Base-by-base conservation (phyloP, 2,888 invertebrate species). In the Drosophila subquinaria region DNA sequence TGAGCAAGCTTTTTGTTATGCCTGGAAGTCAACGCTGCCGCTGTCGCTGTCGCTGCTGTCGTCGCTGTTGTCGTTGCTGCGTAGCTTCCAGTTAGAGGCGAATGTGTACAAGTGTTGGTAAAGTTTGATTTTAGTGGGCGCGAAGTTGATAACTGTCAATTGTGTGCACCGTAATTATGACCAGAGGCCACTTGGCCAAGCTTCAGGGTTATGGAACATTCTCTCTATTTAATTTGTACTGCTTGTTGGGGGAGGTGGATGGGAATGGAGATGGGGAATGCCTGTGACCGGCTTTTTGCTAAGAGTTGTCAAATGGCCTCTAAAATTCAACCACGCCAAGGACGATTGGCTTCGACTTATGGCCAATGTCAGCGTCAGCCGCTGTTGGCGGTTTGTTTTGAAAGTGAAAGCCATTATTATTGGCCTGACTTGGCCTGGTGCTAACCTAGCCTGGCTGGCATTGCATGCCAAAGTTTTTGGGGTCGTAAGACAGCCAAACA, bases 351-450 rank as follows among this genome's bases (percentile, higher is more conserved):
- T 73, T 64, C 48, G 57, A 60, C 76, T 77, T 76, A 72, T 77
- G 77, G 77, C 77, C 80, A 80, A 80, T 80, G 80, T 77, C 77
- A 77, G 71, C 47, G 63, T 15, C 33, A 30, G 55, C 17, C 47
- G 63, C 38, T 51, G 62, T 35, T 65, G 79, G 57, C 69, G 69
- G 66, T 73, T 85, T 85, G 85, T 81, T 85, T 88, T 88, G 88
- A 86, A 86, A 86, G 83, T 73, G 81, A 85, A 88, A 86, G 83
- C 87, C 84, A 87, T 87, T 83, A 87, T 83, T 75, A 75, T 70
- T 73, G 66, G 74, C 80, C 71, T 81, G 69, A 62, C 64, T 47
- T 36, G 43, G 66, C 47, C 23, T 36, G 60, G 55, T 23, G 9
- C 30, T 53, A 20, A 61, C 30, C 27, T 56, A 38, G 20, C 45